These are phyloP conservation scores for Rhopalosiphum nymphaeae DNA, from an alignment of 2,888 invertebrate genomes.

Conservation along the genomic window DNA sequence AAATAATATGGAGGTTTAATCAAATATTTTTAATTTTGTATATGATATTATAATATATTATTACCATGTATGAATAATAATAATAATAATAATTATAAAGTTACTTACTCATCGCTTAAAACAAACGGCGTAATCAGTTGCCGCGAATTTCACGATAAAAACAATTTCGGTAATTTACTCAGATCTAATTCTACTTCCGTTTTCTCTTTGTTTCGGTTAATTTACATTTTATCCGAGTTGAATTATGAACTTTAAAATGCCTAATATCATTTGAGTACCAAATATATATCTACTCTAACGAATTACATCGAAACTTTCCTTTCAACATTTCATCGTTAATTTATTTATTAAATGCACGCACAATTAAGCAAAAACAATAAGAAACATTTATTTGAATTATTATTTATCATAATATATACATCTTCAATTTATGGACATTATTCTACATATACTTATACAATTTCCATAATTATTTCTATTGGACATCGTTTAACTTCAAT, in stretches of 20 bases:
- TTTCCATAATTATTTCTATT: neutral
- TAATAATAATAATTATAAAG: neutral
- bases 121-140: constrained; percentile 23
- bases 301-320: constrained; percentile 51
- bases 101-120: neutral
- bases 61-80: neutral
- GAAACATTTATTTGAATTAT: neutral
- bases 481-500: neutral
- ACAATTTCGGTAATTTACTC: constrained; percentile 45
- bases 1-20: neutral
- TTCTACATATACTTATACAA: neutral
- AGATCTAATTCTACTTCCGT: constrained; percentile 24
- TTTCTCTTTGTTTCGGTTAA: constrained; percentile 56
- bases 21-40: neutral
- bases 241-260: constrained; percentile 56
- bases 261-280: constrained; percentile 40
- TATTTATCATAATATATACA: neutral
- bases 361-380: constrained; percentile 39
- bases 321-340: constrained; percentile 41
- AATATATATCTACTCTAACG: constrained; percentile 20
- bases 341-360: constrained; percentile 42
- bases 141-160: constrained; percentile 47
- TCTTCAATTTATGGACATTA: neutral
- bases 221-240: constrained; percentile 56
- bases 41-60: neutral